phyloP scores from a whole-genome alignment of 2,113 vertebrate species.

The Nesoenas mayeri region DNA sequence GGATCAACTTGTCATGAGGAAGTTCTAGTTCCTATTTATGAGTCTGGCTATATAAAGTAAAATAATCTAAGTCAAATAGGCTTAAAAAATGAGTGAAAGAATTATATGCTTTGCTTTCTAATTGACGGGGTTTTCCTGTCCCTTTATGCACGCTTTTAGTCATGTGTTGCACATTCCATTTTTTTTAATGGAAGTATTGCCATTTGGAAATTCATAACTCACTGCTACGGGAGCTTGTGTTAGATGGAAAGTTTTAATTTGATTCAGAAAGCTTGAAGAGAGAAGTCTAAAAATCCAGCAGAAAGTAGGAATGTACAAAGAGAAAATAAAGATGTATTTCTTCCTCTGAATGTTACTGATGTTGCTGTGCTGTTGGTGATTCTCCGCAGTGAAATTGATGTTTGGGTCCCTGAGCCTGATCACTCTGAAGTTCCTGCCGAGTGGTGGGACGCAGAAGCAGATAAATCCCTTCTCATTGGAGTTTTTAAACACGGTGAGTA shows the following conservation, averaged over 20 bases:
- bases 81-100: not conserved
- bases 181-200: not conserved
- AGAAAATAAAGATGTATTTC: not conserved
- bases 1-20: not conserved
- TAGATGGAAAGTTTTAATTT: not conserved
- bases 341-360: not conserved
- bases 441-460: slow-evolving; percentile 93
- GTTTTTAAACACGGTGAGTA: slow-evolving; percentile 95
- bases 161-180: not conserved
- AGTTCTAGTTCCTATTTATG: not conserved
- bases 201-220: not conserved
- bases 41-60: not conserved
- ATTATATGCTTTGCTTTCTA: not conserved
- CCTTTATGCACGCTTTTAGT: not conserved
- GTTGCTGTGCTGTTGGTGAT: slow-evolving; percentile 2
- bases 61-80: not conserved
- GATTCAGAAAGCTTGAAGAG: not conserved
- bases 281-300: not conserved
- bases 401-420: slow-evolving; percentile 95
- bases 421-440: slow-evolving; percentile 92
- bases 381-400: slow-evolving; percentile 88
- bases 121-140: not conserved
- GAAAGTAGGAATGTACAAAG: not conserved
- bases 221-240: not conserved
- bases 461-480: slow-evolving; percentile 95